Conservation (phyloP, 2,888 invertebrate species). For the Nezara viridula region DNA sequence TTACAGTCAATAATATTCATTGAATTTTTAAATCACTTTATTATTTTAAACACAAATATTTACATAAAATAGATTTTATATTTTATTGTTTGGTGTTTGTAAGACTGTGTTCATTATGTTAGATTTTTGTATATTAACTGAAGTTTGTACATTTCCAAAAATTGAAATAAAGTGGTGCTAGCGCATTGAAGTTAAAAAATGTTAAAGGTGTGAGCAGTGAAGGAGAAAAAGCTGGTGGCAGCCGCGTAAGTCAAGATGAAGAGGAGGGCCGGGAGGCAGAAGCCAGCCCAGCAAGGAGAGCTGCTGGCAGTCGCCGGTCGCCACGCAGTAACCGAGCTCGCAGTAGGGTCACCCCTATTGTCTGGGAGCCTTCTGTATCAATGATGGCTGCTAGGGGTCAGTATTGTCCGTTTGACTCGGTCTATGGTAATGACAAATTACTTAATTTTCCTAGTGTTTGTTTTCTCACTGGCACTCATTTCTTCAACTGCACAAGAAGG, state of each 20-base stretch:
- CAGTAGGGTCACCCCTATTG: slow-evolving; percentile 53
- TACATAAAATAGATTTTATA: not conserved
- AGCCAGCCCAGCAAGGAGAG: slow-evolving; percentile 70
- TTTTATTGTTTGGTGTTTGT: not conserved
- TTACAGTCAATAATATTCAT: not conserved
- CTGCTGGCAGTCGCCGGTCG: slow-evolving; percentile 44
- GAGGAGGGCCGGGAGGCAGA: slow-evolving; percentile 88
- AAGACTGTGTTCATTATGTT: not conserved
- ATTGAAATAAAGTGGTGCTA: not conserved
- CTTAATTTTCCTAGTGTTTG: slow-evolving; percentile 31
- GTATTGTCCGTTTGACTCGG: slow-evolving; percentile 49
- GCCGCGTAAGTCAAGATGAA: slow-evolving; percentile 68
- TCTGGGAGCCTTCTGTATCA: slow-evolving; percentile 55
- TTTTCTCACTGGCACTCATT: not conserved
- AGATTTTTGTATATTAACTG: not conserved
- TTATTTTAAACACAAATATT: not conserved
- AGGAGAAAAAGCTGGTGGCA: slow-evolving; percentile 73
- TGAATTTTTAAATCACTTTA: not conserved
- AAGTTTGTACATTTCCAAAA: not conserved
- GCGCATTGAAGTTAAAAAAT: not conserved
- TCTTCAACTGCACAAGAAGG: slow-evolving; percentile 5
- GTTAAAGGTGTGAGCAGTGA: slow-evolving; percentile 74
- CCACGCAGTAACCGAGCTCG: slow-evolving; percentile 36
- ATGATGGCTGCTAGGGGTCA: slow-evolving; percentile 54
- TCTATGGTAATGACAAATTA: slow-evolving; percentile 41